Evolutionary conservation across 2,113 vertebrate species (phyloP).

Genomic region (Microtus ochrogaster): DNA sequence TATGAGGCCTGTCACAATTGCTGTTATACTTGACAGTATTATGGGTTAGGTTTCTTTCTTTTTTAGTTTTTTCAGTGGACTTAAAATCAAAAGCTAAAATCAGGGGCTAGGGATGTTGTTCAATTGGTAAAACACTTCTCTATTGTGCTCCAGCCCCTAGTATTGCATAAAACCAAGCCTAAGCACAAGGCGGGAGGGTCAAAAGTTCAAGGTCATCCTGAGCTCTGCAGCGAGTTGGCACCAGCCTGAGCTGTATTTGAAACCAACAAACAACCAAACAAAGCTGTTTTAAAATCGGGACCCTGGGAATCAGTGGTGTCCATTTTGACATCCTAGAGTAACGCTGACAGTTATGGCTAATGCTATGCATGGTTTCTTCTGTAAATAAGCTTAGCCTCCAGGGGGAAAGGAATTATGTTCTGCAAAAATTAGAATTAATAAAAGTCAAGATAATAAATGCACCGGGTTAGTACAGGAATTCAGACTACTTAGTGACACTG

Average conservation of each 20-base stretch:
- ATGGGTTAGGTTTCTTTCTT: neutral
- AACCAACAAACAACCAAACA: neutral
- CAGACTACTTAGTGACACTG: slow-evolving; percentile 5
- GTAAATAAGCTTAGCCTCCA: slow-evolving; percentile 56
- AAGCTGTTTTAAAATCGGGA: slow-evolving; percentile 38
- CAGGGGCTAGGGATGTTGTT: neutral
- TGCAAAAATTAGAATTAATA: slow-evolving; percentile 65
- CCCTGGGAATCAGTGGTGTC: neutral
- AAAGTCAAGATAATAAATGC: slow-evolving; percentile 66
- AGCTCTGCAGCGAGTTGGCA: neutral
- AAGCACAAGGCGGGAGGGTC: neutral
- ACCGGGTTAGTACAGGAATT: slow-evolving; percentile 34
- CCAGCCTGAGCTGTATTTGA: neutral
- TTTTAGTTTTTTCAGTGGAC: neutral
- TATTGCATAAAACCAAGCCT: neutral
- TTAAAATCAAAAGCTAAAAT: slow-evolving; percentile 21
- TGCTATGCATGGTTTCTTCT: slow-evolving; percentile 1
- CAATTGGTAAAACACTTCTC: neutral
- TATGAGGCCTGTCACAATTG: neutral
- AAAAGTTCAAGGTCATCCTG: neutral
- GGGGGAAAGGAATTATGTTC: slow-evolving; percentile 43
- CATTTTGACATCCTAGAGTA: slow-evolving; percentile 19
- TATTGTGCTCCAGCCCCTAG: neutral
- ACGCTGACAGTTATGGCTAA: neutral
- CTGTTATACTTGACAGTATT: neutral